Base-by-base conservation (phyloP, 1,140 invertebrate genomes). In the Calycopis cecrops region DNA sequence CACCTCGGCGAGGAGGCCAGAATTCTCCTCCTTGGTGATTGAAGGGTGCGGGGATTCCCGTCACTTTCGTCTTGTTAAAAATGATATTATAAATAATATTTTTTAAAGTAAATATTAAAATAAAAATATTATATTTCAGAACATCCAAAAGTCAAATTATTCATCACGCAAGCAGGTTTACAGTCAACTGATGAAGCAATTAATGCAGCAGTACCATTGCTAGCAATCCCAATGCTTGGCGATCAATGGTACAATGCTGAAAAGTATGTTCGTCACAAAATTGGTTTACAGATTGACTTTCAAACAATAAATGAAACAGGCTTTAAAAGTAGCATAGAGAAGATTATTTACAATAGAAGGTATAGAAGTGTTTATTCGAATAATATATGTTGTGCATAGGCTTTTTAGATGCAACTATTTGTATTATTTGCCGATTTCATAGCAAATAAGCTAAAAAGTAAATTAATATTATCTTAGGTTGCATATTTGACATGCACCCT, bases 101-200 rank as follows among this genome's bases (percentile, higher is more conserved):
- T 0, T 0, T 14, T 9, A 14, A 2, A 42, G 17, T 16, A n/a
- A n/a, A n/a, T n/a, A n/a, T 4, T n/a, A 4, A 42, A 42, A 12
- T 42, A 55, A 0, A 12, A 44, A 51, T 35, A 17, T 48, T 11
- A 38, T n/a, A 35, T 58, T 50, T 1, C 49, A 69, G 67, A 50
- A 9, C 67, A 69, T 48, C 58, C 62, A 33, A 69, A 64, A 21
- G 40, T 69, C 3, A 69, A 69, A 35, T 7, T 64, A 14, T 69
- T 67, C 34, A 60, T 69, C 11, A 69, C 59, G 9, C 67, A 69
- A 69, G 67, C 47, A 21, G 67, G 67, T n/a, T 35, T 69, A 11
- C 67, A 63, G 12, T 63, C 62, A n/a, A 59, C 65, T 3, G 58
- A 61, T 12, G 64, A 67, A 35, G 64, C 61, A 9, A 63, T 67